A percentile compares a stretch with the other conserved stretches of the same genome.
Conservation (phyloP, 2,797 vertebrate species). For the Peromyscus melanophrys region DNA sequence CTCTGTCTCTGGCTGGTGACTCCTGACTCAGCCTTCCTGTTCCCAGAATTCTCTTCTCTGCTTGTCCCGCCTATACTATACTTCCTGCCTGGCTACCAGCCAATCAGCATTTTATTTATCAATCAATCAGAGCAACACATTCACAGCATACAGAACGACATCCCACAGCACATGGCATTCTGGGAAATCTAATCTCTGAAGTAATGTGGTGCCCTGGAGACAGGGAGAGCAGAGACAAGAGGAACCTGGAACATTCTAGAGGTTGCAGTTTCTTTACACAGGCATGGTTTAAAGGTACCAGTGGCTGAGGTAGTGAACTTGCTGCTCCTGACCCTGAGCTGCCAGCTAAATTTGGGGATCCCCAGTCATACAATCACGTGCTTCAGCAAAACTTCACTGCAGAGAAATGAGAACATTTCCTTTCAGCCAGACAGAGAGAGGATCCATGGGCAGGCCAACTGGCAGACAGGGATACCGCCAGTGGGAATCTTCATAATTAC, state of each 20-base stretch:
- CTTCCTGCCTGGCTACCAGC: too few species aligned
- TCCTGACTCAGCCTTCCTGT: too few species aligned
- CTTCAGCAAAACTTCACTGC: background rate
- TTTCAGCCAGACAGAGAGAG: background rate
- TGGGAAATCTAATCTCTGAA: constrained; percentile 25
- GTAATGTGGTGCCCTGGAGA: background rate
- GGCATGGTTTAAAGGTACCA: background rate
- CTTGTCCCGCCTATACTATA: too few species aligned
- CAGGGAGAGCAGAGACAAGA: background rate
- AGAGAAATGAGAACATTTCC: background rate
- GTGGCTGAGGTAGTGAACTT: background rate
- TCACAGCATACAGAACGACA: too few species aligned
- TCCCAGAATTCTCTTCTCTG: too few species aligned
- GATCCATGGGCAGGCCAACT: background rate
- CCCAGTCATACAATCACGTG: background rate
- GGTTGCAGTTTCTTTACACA: background rate
- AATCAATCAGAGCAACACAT: too few species aligned
- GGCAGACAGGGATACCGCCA: background rate
- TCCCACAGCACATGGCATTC: background rate
- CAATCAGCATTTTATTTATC: too few species aligned
- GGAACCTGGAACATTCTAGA: background rate
- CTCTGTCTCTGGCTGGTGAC: too few species aligned
- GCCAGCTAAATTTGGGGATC: background rate
- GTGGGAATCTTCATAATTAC: background rate
- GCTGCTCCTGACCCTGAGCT: background rate